phyloP scores from a whole-genome alignment of 2,113 vertebrate genomes.

The Empidonax alnorum region DNA sequence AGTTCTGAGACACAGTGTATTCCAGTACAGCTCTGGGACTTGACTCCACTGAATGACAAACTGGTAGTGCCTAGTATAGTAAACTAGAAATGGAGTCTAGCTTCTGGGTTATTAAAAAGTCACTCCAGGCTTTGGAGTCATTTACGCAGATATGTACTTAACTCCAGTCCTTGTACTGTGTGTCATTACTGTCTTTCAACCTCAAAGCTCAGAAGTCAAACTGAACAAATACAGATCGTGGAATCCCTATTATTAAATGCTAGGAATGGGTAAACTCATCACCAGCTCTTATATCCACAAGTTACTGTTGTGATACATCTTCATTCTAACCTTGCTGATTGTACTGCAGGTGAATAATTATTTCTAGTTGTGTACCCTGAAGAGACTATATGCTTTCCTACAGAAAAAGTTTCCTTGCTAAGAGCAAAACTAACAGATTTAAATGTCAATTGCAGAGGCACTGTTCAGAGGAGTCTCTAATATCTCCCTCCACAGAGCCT shows the following conservation, averaged over 20 bases:
- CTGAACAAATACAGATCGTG: not conserved
- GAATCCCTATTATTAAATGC: not conserved
- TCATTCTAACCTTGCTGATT: not conserved
- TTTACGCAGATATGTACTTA: not conserved
- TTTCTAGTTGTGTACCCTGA: not conserved
- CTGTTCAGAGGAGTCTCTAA: not conserved
- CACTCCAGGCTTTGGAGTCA: not conserved
- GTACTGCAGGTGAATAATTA: not conserved
- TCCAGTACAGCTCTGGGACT: not conserved
- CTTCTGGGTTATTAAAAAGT: not conserved
- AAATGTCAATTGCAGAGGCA: not conserved
- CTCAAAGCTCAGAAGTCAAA: not conserved
- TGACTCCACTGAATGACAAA: accelerated
- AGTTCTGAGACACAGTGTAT: not conserved
- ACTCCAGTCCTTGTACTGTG: not conserved
- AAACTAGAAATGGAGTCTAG: not conserved
- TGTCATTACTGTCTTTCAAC: not conserved
- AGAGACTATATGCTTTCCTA: accelerated
- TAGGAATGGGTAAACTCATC: not conserved
- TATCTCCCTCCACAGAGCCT: not conserved
- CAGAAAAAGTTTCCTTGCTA: not conserved
- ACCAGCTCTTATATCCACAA: not conserved
- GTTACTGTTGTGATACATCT: not conserved
- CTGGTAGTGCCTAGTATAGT: not conserved
- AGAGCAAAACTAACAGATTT: not conserved